These are phyloP conservation scores for Neoaliturus tenellus DNA, from an alignment of 2,888 invertebrate species.

Conservation along the genomic window DNA sequence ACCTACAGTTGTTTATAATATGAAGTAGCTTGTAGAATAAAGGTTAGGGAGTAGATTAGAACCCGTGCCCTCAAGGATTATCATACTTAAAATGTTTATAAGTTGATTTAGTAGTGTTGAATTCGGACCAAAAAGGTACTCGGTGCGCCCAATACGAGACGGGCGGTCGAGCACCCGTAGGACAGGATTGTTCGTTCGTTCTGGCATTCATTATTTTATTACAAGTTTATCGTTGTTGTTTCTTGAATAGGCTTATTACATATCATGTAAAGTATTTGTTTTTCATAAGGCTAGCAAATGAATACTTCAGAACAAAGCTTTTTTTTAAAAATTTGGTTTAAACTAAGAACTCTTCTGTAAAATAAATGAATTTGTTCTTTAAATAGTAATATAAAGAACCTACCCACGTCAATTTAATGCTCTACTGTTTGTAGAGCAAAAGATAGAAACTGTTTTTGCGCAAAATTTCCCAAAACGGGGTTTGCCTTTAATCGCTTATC, in stretches of 20 bases:
- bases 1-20: constrained; percentile 52
- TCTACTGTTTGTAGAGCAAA: constrained; percentile 41
- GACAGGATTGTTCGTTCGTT: constrained; percentile 51
- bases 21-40: constrained; percentile 52
- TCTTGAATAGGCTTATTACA: constrained; percentile 56
- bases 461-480: constrained; percentile 25
- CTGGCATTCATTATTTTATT: constrained; percentile 51
- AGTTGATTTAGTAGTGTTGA: constrained; percentile 56
- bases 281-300: constrained; percentile 34
- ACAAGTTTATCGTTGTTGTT: constrained; percentile 57
- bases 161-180: constrained; percentile 19
- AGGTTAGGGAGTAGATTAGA: constrained; percentile 55
- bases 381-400: constrained; percentile 50
- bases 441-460: constrained; percentile 44
- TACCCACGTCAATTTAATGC: constrained; percentile 57
- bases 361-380: constrained; percentile 28
- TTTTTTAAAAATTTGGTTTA: constrained; percentile 15
- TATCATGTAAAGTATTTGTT: constrained; percentile 55
- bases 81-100: constrained; percentile 47
- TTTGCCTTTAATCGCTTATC: constrained; percentile 45
- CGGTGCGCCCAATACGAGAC: not conserved
- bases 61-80: constrained; percentile 29
- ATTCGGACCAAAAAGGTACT: constrained; percentile 56
- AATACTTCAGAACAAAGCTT: constrained; percentile 16
- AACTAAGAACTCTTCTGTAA: constrained; percentile 22